Evolutionary conservation across 2,113 vertebrate genomes (phyloP), one percentile per base, ranked within the genome.

Genomic region (Pachypanchax playfairii): DNA sequence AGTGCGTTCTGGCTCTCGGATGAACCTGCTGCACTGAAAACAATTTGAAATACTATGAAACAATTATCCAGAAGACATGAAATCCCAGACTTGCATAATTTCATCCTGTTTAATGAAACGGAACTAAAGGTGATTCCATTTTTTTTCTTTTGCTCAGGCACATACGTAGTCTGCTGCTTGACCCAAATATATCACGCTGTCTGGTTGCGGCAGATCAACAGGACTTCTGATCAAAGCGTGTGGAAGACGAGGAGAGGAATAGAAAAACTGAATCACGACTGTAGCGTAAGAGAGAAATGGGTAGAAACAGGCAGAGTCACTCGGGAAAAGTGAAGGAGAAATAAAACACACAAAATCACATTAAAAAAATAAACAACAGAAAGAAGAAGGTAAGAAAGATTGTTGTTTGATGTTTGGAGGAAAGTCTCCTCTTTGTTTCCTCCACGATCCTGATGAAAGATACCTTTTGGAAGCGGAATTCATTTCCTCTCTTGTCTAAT

Each of bases 121-220:
- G 62, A 55, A 48, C 36, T 64, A 57, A 70, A 48, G 20, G 31
- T 53, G 57, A 11, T 6, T 14, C 10, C 35, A 38, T 38, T 29
- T 29, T 29, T 29, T 4, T 29, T 58, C 48, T 4, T 42, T 63
- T 48, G 73, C 62, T 74, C 50, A 51, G 43, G 48, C 20, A 52
- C 49, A n/a, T n/a, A n/a, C n/a, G n/a, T n/a, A 53, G 75, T 80
- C 77, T 83, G 70, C 49, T 39, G 53, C 70, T 31, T 86, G 87
- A 77, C 88, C 87, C 83, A 87, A 79, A 87, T 90, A 79, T 66
- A 79, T 82, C 82, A 71, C 24, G 61, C 43, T 36, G 74, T 75
- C 75, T 71, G 65, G 70, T 75, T 68, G 33, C 67, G 42, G 79
- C 80, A 48, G 24, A 64, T 75, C 75, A 70, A 60, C 67, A 41